Conservation (phyloP, 2,888 invertebrate genomes). For the Xestia ashworthii region DNA sequence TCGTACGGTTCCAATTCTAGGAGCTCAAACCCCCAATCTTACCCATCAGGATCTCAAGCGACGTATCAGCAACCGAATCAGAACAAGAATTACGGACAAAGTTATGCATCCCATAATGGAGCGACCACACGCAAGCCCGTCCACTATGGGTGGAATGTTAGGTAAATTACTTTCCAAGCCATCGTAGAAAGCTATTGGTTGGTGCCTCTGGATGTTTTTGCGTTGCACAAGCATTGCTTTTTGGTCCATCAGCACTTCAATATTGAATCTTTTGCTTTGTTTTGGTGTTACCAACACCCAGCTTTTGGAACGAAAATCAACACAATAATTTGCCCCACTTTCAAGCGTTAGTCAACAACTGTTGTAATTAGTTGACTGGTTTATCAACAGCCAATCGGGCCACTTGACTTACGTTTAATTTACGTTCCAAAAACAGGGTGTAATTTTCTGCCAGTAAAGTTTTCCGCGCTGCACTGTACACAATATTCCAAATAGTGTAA, state of each 20-base stretch:
- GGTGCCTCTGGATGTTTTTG: constrained; percentile 63
- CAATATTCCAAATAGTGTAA: background rate
- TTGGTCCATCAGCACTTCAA: constrained; percentile 28
- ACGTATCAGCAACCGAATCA: constrained; percentile 79
- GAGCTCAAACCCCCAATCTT: constrained; percentile 83
- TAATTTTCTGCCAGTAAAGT: constrained; percentile 10
- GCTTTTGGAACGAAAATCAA: background rate
- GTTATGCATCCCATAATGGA: constrained; percentile 75
- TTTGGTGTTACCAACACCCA: constrained; percentile 41
- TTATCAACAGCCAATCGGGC: background rate
- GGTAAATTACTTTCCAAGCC: constrained; percentile 80
- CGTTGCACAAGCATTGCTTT: constrained; percentile 57
- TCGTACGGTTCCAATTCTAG: constrained; percentile 82
- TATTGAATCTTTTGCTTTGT: constrained; percentile 33
- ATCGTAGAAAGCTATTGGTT: constrained; percentile 68
- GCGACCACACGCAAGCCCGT: constrained; percentile 83
- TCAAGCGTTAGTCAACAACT: background rate
- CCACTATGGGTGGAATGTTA: constrained; percentile 87
- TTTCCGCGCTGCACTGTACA: constrained; percentile 29
- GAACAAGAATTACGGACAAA: constrained; percentile 83
- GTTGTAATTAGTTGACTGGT: background rate
- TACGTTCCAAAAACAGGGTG: background rate
- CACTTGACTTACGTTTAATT: background rate
- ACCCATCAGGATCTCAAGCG: constrained; percentile 84
- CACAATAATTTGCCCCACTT: background rate